Evolutionary conservation across 2,888 invertebrate genomes (phyloP).

Genomic region (Volucella zonaria): DNA sequence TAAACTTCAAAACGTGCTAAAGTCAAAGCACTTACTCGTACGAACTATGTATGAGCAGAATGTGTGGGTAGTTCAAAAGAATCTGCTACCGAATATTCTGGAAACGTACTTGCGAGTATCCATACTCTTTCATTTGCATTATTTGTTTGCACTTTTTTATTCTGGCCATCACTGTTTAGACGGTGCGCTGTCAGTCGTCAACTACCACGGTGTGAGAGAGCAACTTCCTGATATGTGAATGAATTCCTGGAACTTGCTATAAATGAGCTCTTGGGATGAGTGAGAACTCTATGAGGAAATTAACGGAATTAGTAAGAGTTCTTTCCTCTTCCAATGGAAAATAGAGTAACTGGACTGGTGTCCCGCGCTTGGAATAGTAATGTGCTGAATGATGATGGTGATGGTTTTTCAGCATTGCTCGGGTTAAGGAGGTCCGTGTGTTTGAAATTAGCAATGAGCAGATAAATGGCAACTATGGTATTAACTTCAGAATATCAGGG

Average conservation of each 20-base stretch:
- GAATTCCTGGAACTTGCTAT: conserved; percentile 61
- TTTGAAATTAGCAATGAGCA: conserved; percentile 70
- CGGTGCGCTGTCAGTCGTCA: conserved; percentile 4
- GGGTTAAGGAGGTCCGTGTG: conserved; percentile 53
- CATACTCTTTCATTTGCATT: conserved; percentile 56
- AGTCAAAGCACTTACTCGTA: not conserved
- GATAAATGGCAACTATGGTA: conserved; percentile 50
- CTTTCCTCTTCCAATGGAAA: conserved; percentile 34
- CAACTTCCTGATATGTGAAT: conserved; percentile 71
- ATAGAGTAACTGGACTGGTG: conserved; percentile 63
- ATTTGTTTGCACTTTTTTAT: conserved; percentile 40
- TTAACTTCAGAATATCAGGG: conserved; percentile 32
- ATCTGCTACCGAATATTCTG: conserved; percentile 63
- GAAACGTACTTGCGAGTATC: conserved; percentile 52
- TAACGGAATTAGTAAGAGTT: conserved; percentile 72
- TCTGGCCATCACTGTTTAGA: not conserved
- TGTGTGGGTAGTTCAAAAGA: conserved; percentile 64
- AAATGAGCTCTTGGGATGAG: conserved; percentile 41
- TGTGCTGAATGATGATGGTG: not conserved
- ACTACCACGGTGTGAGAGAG: conserved; percentile 17
- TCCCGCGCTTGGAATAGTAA: conserved; percentile 60
- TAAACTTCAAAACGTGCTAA: conserved; percentile 41
- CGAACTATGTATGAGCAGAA: conserved; percentile 9
- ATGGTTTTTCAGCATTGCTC: conserved; percentile 2
- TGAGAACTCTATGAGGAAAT: conserved; percentile 64